Evolutionary conservation across 1,140 invertebrate genomes (phyloP).

Genomic region (Pseudomyrmex concolor): DNA sequence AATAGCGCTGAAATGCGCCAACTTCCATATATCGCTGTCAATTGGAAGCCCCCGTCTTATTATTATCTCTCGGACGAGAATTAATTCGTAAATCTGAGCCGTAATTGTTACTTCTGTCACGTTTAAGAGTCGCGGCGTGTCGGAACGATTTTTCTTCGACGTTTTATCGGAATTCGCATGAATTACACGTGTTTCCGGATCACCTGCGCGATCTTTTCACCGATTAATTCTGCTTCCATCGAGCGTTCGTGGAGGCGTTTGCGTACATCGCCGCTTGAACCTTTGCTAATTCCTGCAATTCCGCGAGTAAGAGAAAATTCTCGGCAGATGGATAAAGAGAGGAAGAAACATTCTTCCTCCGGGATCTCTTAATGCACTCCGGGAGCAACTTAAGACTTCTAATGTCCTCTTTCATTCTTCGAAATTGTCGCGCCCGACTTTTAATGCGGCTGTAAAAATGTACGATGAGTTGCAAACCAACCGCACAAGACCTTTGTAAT

Average conservation of each 20-base stretch:
- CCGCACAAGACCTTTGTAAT: too few species aligned
- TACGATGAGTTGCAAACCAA: slow-evolving; percentile 15
- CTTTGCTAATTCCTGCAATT: slow-evolving; percentile 36
- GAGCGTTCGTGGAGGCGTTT: slow-evolving; percentile 4
- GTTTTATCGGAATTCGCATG: slow-evolving; percentile 32
- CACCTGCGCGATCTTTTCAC: not conserved
- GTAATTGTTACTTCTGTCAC: not conserved
- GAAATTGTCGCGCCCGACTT: not conserved
- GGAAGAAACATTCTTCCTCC: not conserved
- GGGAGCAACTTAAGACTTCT: slow-evolving; percentile 11
- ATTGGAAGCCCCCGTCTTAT: not conserved
- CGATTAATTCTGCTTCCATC: slow-evolving; percentile 43
- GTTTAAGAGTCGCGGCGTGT: slow-evolving; percentile 8
- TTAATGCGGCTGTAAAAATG: slow-evolving; percentile 19
- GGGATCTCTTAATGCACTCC: slow-evolving; percentile 39
- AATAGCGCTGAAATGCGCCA: not conserved
- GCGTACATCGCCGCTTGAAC: slow-evolving; percentile 21
- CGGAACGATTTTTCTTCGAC: slow-evolving; percentile 13
- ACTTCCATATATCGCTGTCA: not conserved
- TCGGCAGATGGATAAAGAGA: not conserved
- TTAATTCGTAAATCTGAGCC: not conserved
- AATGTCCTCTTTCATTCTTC: slow-evolving; percentile 1
- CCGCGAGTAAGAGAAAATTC: not conserved
- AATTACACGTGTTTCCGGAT: slow-evolving; percentile 38
- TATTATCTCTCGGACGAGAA: not conserved